Conservation (phyloP, 2,797 vertebrate genomes). For the Falco biarmicus region DNA sequence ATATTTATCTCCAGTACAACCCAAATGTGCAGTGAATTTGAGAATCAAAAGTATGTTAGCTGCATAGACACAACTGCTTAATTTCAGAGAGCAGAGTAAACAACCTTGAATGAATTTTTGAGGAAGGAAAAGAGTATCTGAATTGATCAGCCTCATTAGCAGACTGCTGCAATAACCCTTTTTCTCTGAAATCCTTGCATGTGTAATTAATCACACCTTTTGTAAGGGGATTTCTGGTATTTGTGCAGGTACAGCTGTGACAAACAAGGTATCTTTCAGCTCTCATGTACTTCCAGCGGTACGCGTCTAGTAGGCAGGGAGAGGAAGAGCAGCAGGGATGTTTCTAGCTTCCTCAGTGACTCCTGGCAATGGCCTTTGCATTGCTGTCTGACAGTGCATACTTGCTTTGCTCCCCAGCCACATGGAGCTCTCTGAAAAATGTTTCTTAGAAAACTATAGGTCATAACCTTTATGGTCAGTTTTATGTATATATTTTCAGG, state of each 20-base stretch:
- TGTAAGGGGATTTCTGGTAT: not conserved
- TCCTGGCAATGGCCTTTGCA: not conserved
- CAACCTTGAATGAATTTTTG: conserved; percentile 60
- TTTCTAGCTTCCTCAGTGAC: not conserved
- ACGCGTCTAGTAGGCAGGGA: not conserved
- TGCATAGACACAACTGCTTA: conserved; percentile 73
- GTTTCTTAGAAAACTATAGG: not conserved
- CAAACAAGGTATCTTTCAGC: not conserved
- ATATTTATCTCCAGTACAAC: conserved; percentile 73
- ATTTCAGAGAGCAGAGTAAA: conserved; percentile 72
- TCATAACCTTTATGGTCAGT: not conserved
- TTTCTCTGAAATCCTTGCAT: not conserved
- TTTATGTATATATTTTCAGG: not conserved
- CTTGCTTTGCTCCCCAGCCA: not conserved
- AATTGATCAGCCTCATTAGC: conserved; percentile 67
- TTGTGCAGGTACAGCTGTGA: not conserved
- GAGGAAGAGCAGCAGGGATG: not conserved
- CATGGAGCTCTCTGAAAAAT: not conserved
- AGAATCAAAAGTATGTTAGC: conserved; percentile 72
- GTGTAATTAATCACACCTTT: conserved; percentile 25
- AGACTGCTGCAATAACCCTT: conserved; percentile 3
- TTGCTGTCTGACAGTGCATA: not conserved
- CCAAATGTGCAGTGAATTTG: conserved; percentile 67
- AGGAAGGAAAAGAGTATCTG: conserved; percentile 26
- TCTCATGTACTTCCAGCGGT: not conserved